Base-by-base conservation (phyloP, 2,888 invertebrate species). In the Rhimphoctona megacephalus region DNA sequence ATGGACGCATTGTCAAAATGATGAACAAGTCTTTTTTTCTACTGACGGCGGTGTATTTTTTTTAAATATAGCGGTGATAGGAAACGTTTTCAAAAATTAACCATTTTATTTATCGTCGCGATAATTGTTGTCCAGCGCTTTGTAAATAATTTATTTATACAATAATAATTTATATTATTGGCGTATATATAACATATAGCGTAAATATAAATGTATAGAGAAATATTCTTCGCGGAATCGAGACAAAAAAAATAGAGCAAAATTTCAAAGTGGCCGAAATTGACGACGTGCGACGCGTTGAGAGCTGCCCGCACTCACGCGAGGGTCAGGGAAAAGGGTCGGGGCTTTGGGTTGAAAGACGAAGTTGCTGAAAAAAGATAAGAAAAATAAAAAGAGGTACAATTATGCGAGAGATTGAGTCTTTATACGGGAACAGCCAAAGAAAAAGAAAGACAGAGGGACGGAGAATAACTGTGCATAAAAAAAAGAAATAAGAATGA, bases 301-400 rank as follows among this genome's bases (percentile, higher is more conserved):
- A 93, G 94, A 94, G 94, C 93, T 94, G 92, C 92, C 92, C 84
- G 90, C 88, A 91, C 92, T 95, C 94, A 95, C 94, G 95, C 94
- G 92, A 94, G 92, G 91, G 95, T 94, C 92, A 95, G 94, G 95
- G 95, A 96, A 93, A 96, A 96, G 85, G 96, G 96, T 94, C 95
- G 94, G 90, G 95, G 96, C 94, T 95, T 95, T 90, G 95, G 94
- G 95, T 96, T 96, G 95, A 95, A 96, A 94, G 95, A 95, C 93
- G 95, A 94, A 94, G 94, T 94, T 94, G 95, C 96, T 96, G 96
- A 95, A 96, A 95, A 94, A 93, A 94, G 92, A 95, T 95, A 96
- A 94, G 93, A 94, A 93, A 92, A 90, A 91, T 17, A 61, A 91
- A 92, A 94, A 93, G 85, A 88, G 81, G 85, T 87, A 84, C 80